These are phyloP conservation scores for Procavia capensis DNA, from an alignment of 2,113 vertebrate genomes.

Conservation along the genomic window DNA sequence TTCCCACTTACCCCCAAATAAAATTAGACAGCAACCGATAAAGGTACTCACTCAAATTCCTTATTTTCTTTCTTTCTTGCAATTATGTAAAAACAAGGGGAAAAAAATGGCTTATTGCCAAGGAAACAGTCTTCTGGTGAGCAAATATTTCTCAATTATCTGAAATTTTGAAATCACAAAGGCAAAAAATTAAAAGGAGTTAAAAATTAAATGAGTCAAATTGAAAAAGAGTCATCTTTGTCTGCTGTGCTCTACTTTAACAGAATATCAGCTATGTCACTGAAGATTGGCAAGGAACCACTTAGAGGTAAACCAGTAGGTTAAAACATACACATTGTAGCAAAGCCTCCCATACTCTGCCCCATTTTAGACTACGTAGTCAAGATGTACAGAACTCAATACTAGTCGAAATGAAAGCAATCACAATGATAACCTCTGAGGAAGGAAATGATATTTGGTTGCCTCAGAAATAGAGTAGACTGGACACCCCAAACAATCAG, in stretches of 20 bases:
- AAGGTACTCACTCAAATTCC: neutral
- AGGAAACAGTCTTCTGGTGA: neutral
- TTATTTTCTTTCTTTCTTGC: neutral
- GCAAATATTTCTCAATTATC: slow-evolving; percentile 5
- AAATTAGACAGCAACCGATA: neutral
- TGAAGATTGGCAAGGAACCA: neutral
- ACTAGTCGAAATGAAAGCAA: neutral
- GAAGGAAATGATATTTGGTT: neutral
- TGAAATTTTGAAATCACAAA: neutral
- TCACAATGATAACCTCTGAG: neutral
- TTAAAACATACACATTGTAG: neutral
- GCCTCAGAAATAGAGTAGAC: neutral
- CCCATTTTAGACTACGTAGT: neutral
- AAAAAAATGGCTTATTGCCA: neutral
- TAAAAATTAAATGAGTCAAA: slow-evolving; percentile 17
- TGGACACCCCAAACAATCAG: neutral
- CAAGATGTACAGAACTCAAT: neutral
- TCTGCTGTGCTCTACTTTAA: neutral
- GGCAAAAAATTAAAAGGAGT: neutral
- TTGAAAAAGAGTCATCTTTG: neutral
- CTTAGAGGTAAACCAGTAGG: neutral
- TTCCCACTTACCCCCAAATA: neutral
- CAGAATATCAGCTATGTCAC: neutral
- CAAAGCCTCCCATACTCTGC: neutral
- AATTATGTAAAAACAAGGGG: neutral